Base-by-base conservation (phyloP, 2,113 vertebrate species). In the Spea bombifrons region DNA sequence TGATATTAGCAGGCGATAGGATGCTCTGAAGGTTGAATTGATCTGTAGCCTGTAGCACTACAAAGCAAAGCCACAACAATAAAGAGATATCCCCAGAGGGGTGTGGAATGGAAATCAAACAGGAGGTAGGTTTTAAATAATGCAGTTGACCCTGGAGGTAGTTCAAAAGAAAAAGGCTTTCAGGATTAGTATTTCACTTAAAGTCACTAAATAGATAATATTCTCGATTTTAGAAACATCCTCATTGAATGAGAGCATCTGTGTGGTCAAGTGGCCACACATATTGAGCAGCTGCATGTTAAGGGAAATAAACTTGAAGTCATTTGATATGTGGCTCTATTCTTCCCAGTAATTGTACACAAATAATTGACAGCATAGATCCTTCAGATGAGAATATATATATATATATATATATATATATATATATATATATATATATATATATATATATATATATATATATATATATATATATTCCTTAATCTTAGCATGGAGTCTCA, bases 1-100 rank as follows among this genome's bases (percentile, higher is more conserved):
- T 92, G 81, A 72, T 90, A 92, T 89, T 0, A 86, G 88, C 86
- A 87, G 82, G 84, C 84, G 83, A 89, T 88, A 88, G 86, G 85
- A 89, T 87, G 85, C 87, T 90, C 89, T 90, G 87, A 90, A 92
- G 86, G 69, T 85, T 82, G 83, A 89, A 92, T 90, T 88, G 91
- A 92, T 93, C 88, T 88, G 84, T 92, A 91, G 86, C 84, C 87
- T 88, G 84, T 85, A 89, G 82, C 84, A 84, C 85, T 90, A 88
- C 82, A 87, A 87, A 87, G 80, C 81, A 88, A 84, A 83, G 83
- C 85, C 3, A 0, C 84, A 90, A 89, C 85, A 91, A 90, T 90
- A 89, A 91, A 73, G 82, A 84, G 83, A 86, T 82, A 84, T 83
- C 57, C 81, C 86, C 85, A 84, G 30, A 80, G 86, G 85, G 77